phyloP scores from a whole-genome alignment of 2,797 vertebrate genomes.

The Gallirallus australis region DNA sequence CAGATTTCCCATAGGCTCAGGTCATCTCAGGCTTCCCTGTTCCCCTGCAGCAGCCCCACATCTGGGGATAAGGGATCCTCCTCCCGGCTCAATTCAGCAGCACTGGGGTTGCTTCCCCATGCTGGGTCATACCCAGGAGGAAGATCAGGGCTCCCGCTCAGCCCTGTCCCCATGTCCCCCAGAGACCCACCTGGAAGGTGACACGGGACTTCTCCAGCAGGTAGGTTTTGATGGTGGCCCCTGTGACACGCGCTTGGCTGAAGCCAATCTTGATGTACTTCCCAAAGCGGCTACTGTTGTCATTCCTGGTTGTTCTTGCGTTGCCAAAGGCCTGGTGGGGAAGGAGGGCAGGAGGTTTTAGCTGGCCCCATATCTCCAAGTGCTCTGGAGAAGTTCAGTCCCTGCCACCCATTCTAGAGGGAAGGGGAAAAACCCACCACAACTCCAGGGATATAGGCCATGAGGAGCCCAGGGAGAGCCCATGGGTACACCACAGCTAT shows the following conservation, averaged over 20 bases:
- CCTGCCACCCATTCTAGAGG: background rate
- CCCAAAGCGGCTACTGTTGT: conserved; percentile 88
- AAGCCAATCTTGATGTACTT: conserved; percentile 88
- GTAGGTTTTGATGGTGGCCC: conserved; percentile 86
- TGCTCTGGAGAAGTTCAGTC: background rate
- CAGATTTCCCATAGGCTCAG: too few relatives aligned
- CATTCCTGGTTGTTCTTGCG: conserved; percentile 84
- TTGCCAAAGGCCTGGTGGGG: conserved; percentile 84
- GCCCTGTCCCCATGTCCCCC: background rate
- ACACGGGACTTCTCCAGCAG: conserved; percentile 87
- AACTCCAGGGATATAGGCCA: background rate
- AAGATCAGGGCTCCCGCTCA: background rate
- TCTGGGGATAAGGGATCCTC: background rate
- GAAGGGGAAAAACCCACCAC: fast-evolving
- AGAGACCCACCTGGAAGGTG: conserved; percentile 82
- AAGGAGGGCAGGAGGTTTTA: background rate
- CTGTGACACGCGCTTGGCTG: conserved; percentile 78
- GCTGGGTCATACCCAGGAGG: background rate
- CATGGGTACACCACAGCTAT: background rate
- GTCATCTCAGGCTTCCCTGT: background rate
- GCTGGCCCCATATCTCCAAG: background rate
- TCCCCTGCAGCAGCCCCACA: background rate
- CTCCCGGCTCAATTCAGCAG: background rate
- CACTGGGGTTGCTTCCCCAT: fast-evolving
- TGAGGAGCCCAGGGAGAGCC: background rate